These are phyloP conservation scores for Chrysopa pallens DNA, from an alignment of 1,140 invertebrate genomes.

Conservation along the genomic window DNA sequence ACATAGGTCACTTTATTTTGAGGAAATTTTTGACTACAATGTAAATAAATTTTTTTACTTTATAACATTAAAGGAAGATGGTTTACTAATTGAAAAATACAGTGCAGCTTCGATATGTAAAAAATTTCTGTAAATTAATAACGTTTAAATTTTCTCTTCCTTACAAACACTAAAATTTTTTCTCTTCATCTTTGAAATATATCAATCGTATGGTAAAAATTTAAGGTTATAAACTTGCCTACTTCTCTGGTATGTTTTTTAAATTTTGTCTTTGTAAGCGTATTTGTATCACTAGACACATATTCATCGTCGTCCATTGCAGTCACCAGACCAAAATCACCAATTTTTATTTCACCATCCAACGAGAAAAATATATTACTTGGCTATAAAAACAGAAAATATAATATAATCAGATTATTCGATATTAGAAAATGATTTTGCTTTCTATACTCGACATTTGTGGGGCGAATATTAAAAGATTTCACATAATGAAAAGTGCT, in stretches of 20 bases:
- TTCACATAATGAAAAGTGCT: too few species aligned
- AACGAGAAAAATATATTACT: constrained; percentile 91
- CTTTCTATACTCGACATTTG: too few species aligned
- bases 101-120: too few species aligned
- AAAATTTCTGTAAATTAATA: too few species aligned
- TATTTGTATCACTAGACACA: constrained; percentile 13
- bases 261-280: constrained; percentile 6
- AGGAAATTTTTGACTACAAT: neutral
- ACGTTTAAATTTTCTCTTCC: too few species aligned
- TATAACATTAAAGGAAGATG: neutral
- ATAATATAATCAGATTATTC: neutral
- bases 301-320: constrained; percentile 45
- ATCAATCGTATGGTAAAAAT: too few species aligned
- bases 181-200: too few species aligned
- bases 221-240: constrained; percentile 22
- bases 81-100: neutral
- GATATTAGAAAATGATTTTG: constrained; percentile 4
- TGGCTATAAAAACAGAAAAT: constrained; percentile 37
- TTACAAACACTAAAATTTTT: too few species aligned
- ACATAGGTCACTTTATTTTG: neutral
- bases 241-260: constrained; percentile 33
- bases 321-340: constrained; percentile 92
- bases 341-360: constrained; percentile 83
- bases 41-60: neutral
- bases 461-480: too few species aligned